These are phyloP conservation scores for Diplazon laetatorius DNA, from an alignment of 2,888 invertebrate genomes.

Conservation along the genomic window DNA sequence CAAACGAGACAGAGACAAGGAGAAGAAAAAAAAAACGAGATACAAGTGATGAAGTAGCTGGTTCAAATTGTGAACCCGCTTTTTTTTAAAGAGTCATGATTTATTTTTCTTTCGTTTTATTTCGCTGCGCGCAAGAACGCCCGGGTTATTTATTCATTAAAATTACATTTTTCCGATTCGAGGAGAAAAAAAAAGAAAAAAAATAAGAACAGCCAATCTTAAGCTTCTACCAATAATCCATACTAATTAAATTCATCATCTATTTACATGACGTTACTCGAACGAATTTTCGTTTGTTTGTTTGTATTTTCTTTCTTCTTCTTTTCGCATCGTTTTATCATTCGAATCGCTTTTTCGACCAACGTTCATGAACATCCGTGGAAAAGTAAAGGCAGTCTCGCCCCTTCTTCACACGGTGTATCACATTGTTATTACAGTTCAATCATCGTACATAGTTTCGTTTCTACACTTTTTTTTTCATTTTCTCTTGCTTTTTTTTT, in stretches of 20 bases:
- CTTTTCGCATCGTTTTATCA: slow-evolving; percentile 26
- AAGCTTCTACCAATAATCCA: slow-evolving; percentile 60
- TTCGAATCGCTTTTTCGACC: slow-evolving; percentile 39
- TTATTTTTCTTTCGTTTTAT: slow-evolving; percentile 49
- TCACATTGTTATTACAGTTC: slow-evolving; percentile 65
- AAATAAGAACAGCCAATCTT: slow-evolving; percentile 48
- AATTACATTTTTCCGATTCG: slow-evolving; percentile 57
- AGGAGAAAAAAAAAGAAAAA: neutral
- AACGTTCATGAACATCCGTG: slow-evolving; percentile 46
- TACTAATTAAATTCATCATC: slow-evolving; percentile 61
- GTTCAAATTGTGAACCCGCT: slow-evolving; percentile 37
- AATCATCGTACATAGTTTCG: slow-evolving; percentile 52
- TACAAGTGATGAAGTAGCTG: slow-evolving; percentile 39
- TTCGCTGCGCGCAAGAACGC: slow-evolving; percentile 47
- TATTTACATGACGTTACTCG: slow-evolving; percentile 67
- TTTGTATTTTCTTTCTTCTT: slow-evolving; percentile 25
- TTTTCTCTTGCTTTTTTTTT: slow-evolving; percentile 16
- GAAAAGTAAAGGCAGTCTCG: slow-evolving; percentile 41
- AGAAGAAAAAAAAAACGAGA: slow-evolving; percentile 8
- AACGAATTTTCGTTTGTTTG: slow-evolving; percentile 38
- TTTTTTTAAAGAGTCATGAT: slow-evolving; percentile 63
- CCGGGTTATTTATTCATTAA: slow-evolving; percentile 40
- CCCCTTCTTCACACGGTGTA: slow-evolving; percentile 59
- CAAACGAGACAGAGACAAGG: slow-evolving; percentile 37
- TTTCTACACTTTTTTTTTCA: slow-evolving; percentile 32